A percentile compares a stretch with the other conserved stretches of the same genome.
phyloP scores from a whole-genome alignment of 1,140 invertebrate genomes.

The Protaetia brevitarsis region DNA sequence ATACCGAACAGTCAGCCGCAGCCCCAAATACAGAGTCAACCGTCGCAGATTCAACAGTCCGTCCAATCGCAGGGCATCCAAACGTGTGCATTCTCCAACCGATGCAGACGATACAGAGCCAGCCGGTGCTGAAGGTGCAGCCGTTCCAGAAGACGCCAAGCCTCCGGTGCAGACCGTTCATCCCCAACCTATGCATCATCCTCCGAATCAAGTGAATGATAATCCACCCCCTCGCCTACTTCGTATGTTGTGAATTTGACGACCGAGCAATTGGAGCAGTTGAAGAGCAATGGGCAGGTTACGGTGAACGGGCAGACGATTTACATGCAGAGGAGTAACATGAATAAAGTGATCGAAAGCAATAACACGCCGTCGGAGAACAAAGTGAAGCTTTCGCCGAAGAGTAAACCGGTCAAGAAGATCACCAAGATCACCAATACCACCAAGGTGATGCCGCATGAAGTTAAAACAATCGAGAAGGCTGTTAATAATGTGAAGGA shows the following conservation, averaged over 20 bases:
- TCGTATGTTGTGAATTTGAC: conserved; percentile 49
- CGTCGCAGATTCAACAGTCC: conserved; percentile 11
- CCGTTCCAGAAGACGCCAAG: conserved; percentile 35
- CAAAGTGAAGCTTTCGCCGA: conserved; percentile 45
- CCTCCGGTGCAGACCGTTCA: conserved; percentile 35
- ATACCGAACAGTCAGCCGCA: conserved; percentile 38
- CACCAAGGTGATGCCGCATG: conserved; percentile 11
- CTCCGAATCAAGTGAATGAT: conserved; percentile 30
- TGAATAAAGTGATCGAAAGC: background rate
- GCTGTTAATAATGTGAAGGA: conserved; percentile 24
- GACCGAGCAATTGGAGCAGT: conserved; percentile 46
- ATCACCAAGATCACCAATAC: background rate
- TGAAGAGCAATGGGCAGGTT: conserved; percentile 47
- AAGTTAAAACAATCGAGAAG: conserved; percentile 25
- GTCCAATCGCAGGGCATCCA: conserved; percentile 24
- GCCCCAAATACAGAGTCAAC: conserved; percentile 1
- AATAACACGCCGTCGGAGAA: conserved; percentile 20
- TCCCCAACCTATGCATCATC: conserved; percentile 34
- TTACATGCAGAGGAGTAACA: conserved; percentile 44
- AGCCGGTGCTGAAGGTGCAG: conserved; percentile 31
- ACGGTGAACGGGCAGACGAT: conserved; percentile 49
- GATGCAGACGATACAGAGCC: conserved; percentile 23
- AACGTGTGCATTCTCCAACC: too few relatives aligned
- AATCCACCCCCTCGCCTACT: conserved; percentile 35
- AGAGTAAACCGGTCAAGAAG: conserved; percentile 40